Conservation (phyloP, 2,797 vertebrate genomes). For the Pseudochirops cupreus region DNA sequence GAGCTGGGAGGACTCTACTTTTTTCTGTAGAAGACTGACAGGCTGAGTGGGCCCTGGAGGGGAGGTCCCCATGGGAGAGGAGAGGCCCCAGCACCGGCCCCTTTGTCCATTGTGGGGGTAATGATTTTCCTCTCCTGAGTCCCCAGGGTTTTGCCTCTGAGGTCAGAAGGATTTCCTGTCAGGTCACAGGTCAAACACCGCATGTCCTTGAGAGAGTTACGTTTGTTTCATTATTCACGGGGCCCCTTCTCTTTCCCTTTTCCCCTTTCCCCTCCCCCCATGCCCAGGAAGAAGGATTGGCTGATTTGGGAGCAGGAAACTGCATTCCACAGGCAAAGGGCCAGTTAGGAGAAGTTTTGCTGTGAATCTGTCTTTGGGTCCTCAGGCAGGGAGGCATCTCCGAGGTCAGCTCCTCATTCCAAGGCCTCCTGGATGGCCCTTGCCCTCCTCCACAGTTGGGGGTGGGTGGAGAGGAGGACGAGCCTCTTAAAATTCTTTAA, state of each 20-base stretch:
- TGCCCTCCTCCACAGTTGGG: background rate
- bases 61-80: background rate
- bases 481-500: background rate
- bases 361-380: background rate
- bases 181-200: constrained; percentile 55
- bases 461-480: background rate
- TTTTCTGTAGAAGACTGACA: background rate
- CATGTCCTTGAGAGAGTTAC: constrained; percentile 16
- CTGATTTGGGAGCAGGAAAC: constrained; percentile 43
- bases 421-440: background rate
- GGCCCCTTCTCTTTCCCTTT: background rate
- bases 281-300: constrained; percentile 35
- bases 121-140: constrained; percentile 10
- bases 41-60: background rate
- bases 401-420: background rate
- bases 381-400: background rate
- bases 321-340: fast-evolving
- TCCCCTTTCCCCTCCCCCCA: background rate
- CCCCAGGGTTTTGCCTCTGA: constrained; percentile 24
- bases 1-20: background rate
- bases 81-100: background rate
- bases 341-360: too few relatives aligned
- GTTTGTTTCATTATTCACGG: background rate
- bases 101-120: constrained; percentile 40
- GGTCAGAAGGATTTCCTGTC: constrained; percentile 62